Evolutionary conservation across 2,797 vertebrate genomes (phyloP).

Genomic region (Chrosomus eos): DNA sequence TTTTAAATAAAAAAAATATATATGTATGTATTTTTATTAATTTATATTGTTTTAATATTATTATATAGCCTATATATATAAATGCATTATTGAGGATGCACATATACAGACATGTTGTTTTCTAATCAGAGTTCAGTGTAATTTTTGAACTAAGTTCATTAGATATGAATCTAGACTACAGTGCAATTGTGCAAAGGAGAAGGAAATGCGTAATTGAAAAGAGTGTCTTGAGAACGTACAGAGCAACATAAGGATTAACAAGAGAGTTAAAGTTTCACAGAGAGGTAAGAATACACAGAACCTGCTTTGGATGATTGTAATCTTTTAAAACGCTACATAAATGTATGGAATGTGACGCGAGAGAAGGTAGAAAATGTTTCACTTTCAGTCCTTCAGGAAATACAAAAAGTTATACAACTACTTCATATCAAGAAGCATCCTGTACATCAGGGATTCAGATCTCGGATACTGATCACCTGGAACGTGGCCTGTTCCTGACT

Average conservation of each 20-base stretch:
- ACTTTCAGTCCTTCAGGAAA: neutral
- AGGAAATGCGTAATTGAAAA: neutral
- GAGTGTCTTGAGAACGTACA: neutral
- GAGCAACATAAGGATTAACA: neutral
- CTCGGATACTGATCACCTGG: conserved; percentile 20
- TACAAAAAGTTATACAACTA: neutral
- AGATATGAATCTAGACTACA: neutral
- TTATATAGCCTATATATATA: too few relatives aligned
- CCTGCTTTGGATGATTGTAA: neutral
- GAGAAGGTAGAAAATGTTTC: neutral
- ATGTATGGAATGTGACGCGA: neutral
- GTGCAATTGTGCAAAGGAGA: neutral
- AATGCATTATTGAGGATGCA: neutral
- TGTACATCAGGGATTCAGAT: neutral
- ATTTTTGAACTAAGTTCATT: neutral
- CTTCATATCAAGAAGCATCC: neutral
- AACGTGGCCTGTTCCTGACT: conserved; percentile 42
- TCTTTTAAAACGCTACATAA: neutral
- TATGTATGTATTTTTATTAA: neutral
- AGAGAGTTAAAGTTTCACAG: neutral
- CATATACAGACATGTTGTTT: neutral
- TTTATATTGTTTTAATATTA: neutral
- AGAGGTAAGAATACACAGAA: neutral
- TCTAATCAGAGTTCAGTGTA: neutral
- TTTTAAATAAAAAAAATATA: too few relatives aligned